phyloP scores from a whole-genome alignment of 2,113 vertebrate genomes.

The Alligator mississippiensis region DNA sequence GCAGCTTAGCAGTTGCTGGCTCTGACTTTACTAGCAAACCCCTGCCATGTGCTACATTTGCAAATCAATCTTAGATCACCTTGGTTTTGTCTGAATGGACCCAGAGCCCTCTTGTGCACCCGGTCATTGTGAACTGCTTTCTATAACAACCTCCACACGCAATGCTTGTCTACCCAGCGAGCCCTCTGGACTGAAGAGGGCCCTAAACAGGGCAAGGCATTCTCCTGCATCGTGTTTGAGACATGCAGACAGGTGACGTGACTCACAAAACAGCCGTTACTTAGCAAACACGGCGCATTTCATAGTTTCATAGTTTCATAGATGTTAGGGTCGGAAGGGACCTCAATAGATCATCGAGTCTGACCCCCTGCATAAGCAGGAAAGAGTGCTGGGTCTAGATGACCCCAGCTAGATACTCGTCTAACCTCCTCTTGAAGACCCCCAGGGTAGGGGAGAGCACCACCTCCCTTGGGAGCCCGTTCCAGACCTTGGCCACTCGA shows the following conservation, averaged over 20 bases:
- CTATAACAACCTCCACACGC: background rate
- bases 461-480: too few species aligned
- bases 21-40: background rate
- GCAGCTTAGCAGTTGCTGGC: too few species aligned
- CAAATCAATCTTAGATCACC: background rate
- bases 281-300: rapidly evolving
- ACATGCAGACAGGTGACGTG: background rate
- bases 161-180: rapidly evolving
- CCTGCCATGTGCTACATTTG: background rate
- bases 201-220: background rate
- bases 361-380: too few species aligned
- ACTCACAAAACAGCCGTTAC: rapidly evolving
- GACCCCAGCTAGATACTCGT: too few species aligned
- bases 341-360: too few species aligned
- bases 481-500: too few species aligned
- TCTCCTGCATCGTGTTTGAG: too few species aligned
- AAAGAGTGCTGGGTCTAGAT: too few species aligned
- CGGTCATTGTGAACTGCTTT: background rate
- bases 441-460: too few species aligned
- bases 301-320: too few species aligned
- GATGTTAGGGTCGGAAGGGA: too few species aligned
- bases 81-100: conserved; percentile 3
- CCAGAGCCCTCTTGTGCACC: background rate
- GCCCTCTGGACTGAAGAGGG: conserved; percentile 19
- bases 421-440: too few species aligned